Base-by-base conservation (phyloP, 2,888 invertebrate species). In the Linnaemya vulpina region DNA sequence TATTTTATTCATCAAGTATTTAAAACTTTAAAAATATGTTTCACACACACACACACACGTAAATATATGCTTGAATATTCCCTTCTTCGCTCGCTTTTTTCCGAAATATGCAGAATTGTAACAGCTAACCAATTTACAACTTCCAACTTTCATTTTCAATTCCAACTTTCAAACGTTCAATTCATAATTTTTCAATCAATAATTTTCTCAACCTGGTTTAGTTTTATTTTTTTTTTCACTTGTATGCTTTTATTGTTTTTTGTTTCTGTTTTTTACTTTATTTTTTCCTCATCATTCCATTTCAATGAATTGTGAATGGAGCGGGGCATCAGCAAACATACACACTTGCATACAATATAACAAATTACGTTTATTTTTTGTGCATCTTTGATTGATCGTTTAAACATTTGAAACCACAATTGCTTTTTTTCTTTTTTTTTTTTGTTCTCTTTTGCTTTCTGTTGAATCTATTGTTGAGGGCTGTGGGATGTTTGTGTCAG, bases 161-260 rank as follows among this genome's bases (percentile, higher is more conserved):
- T 79, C 70, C 9, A 76, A 43, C 15, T 65, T 53, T 15, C 55
- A 55, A n/a, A 43, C 30, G 9, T 10, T 53, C 46, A 84, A 77
- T 75, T 79, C 55, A 78, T 75, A 49, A 70, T 58, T 79, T 79
- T 84, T 22, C 73, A 68, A 73, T 81, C 77, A 84, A 84, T 81
- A 77, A 68, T 53, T n/a, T 73, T 60, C 49, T 73, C 71, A 76
- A 73, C 76, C 80, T 80, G 76, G 30, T 80, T 76, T 80, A 63
- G n/a, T 74, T 67, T 40, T 63, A 55, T 55, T 25, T 51, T 55
- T 43, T 55, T 8, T 13, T 22, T 30, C 30, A 46, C 65, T 79
- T 74, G 8, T 20, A 17, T 75, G 17, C 74, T n/a, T 46, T 53
- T 62, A 5, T 30, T 30, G 30, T 30, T 2, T 30, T 30, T 30